Evolutionary conservation across 2,113 vertebrate species (phyloP), one percentile per base, ranked within the genome.

Genomic region (Silurus meridionalis): DNA sequence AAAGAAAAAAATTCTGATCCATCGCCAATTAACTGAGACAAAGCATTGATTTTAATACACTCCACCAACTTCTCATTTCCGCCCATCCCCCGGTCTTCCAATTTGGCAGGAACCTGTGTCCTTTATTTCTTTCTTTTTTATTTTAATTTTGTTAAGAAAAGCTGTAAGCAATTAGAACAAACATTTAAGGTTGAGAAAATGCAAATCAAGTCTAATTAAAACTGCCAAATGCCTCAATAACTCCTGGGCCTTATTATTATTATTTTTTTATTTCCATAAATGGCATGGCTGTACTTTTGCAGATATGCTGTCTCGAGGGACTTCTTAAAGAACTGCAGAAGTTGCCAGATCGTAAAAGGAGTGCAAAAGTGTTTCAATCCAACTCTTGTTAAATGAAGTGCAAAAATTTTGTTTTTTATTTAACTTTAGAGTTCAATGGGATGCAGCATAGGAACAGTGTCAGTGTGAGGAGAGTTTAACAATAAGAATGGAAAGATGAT

Each of bases 201-300:
- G 72, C 71, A 57, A n/a, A 83, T 61, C 48, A 58, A 61, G 85
- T 11, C 67, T 88, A 86, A 89, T 87, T 86, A 82, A 86, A 90
- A 88, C 60, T 77, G 87, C 74, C 19, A 61, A 84, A 87, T 53
- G 80, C 81, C 77, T 88, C 77, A 37, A 90, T 58, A 84, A 86
- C 77, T 84, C 37, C 60, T 14, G 9, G 69, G 77, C 2, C 37
- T 37, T 37, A 37, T 37, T 37, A 37, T 37, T 37, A 37, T 37
- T 37, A 37, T 37, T 37, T 88, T 88, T 90, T 85, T 71, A 84
- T 80, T 86, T 75, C 28, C 61, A 86, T 72, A 88, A 88, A 88
- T 81, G 81, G 48, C 71, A 58, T 48, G 80, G 82, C 78, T 61
- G 78, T 80, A 61, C 78, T 80, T 80, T 48, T 60, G 28, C 83